Base-by-base conservation (phyloP, 2,797 vertebrate species). In the Arrhamphus sclerolepis region DNA sequence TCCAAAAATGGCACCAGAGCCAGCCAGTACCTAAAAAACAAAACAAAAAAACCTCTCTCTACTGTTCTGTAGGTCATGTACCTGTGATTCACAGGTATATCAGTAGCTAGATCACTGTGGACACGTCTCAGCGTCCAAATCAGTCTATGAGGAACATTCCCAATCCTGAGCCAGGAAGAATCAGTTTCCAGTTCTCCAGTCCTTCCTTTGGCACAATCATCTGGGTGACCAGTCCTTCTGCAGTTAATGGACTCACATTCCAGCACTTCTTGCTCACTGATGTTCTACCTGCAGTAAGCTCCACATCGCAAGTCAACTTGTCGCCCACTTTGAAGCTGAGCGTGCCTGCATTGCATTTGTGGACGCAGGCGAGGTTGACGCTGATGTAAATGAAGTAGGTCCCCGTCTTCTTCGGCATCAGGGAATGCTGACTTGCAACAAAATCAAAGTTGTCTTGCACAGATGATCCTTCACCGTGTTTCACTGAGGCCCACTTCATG, bases 111-210 rank as follows among this genome's bases (percentile, higher is more conserved):
- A 19, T 9, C 19, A 7, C 41, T 38, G 20, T 4, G 21, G 49
- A 1, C 1, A 11, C 43, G 24, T 38, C 2, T 1, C 46, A 22
- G 14, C 3, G 6, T 63, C 52, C 16, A 17, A 4, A 26, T 82
- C 48, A 75, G 40, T 72, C 87, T 62, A 91, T 61, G 0, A 89
- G 77, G 69, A 91, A 91, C 40, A 93, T 77, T 31, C 91, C 91
- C 0, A 92, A 31, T 14, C 75, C 67, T 0, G 92, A 91, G 6
- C 28, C 0, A 0, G 0, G 6, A 1, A 39, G 0, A 0, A 85
- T 72, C 56, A 93, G 75, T 1, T 1, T 76, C 91, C 91, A 93
- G 5, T 72, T 0, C 0, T 1, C 0, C 0, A 58, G 1, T 1
- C 0, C 11, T 0, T 3, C 0, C 1, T 56, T 0, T 1, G 68